These are phyloP conservation scores for Hirudinaria manillensis DNA, from an alignment of 2,888 invertebrate genomes.

Conservation along the genomic window DNA sequence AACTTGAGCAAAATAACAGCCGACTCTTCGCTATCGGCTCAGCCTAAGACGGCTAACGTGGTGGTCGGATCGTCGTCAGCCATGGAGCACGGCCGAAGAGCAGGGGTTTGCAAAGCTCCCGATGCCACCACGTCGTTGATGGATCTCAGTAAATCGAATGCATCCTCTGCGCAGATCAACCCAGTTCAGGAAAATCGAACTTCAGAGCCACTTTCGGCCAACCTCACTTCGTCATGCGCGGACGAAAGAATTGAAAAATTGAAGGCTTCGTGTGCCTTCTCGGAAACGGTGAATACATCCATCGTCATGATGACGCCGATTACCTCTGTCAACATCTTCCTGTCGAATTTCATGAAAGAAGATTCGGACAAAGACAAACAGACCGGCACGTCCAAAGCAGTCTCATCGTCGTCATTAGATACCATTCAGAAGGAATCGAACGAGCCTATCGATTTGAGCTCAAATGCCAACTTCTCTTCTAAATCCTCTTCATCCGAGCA, in stretches of 20 bases:
- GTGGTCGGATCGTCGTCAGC: constrained; percentile 11
- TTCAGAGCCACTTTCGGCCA: not conserved
- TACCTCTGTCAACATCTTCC: constrained; percentile 29
- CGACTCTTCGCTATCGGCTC: not conserved
- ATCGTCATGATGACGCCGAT: constrained; percentile 25
- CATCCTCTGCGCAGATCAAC: not conserved
- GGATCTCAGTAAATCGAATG: not conserved
- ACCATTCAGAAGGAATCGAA: too few species aligned
- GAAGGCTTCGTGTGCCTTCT: not conserved
- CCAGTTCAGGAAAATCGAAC: not conserved
- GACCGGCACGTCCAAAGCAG: not conserved
- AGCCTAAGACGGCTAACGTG: not conserved
- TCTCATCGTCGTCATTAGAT: not conserved
- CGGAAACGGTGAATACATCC: not conserved
- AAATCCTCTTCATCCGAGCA: not conserved
- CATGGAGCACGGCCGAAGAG: not conserved
- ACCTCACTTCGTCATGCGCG: not conserved
- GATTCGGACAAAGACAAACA: not conserved
- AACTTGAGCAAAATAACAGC: constrained; percentile 47
- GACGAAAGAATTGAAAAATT: not conserved
- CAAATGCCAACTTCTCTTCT: too few species aligned
- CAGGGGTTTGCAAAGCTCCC: not conserved
- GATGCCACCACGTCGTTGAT: not conserved
- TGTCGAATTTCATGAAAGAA: constrained; percentile 27
- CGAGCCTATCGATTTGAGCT: constrained; percentile 2